Evolutionary conservation across 1,140 invertebrate genomes (phyloP).

Genomic region (Drosophila parvula): DNA sequence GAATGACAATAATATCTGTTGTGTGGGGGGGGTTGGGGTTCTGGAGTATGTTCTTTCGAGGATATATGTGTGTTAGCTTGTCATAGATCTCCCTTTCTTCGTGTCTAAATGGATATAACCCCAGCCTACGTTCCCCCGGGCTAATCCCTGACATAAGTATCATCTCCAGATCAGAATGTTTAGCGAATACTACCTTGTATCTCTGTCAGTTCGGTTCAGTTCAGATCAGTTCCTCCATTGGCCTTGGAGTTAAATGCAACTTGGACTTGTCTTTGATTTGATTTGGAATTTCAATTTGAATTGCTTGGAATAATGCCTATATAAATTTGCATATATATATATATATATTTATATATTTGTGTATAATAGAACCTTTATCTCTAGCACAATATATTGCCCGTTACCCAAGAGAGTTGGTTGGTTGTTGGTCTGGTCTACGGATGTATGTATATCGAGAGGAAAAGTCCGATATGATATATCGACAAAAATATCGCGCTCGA

Average conservation of each 20-base stretch:
- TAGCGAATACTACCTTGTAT: slow-evolving; percentile 21
- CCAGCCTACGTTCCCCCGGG: not conserved
- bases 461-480: not conserved
- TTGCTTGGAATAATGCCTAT: slow-evolving; percentile 31
- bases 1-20: slow-evolving; percentile 48
- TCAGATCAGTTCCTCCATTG: slow-evolving; percentile 22
- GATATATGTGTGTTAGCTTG: not conserved
- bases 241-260: slow-evolving; percentile 38
- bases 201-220: slow-evolving; percentile 16
- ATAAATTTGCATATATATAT: slow-evolving; percentile 41
- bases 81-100: slow-evolving; percentile 1
- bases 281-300: slow-evolving; percentile 26
- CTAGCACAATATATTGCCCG: slow-evolving; percentile 47
- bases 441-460: not conserved
- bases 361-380: slow-evolving; percentile 47
- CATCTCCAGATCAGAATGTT: slow-evolving; percentile 33
- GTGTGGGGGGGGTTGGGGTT: not conserved
- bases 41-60: slow-evolving; percentile 4
- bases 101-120: not conserved
- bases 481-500: not conserved
- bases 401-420: slow-evolving; percentile 37
- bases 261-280: slow-evolving; percentile 33
- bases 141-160: slow-evolving; percentile 17
- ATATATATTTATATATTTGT: slow-evolving; percentile 23
- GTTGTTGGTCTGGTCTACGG: slow-evolving; percentile 18